Base-by-base conservation (phyloP, 2,113 vertebrate genomes). In the Rousettus leschenaultii region DNA sequence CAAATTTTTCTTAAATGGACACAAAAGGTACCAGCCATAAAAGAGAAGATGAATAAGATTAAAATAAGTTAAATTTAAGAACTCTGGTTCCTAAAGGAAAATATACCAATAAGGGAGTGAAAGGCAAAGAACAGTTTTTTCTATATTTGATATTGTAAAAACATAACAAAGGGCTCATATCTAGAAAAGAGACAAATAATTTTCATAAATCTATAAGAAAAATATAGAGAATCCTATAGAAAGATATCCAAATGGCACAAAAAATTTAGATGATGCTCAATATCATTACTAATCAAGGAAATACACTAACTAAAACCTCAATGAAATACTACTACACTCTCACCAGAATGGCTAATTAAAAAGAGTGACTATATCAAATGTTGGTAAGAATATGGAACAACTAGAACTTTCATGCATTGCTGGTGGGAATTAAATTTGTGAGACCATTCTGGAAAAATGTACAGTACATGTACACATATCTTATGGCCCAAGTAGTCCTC, bases 171-270 rank as follows among this genome's bases (percentile, higher is more conserved):
- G 19, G 6, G 7, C 63, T 75, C 85, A 7, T 86, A 70, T 43
- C 3, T 21, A 73, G n/a, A 66, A 71, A 57, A 28, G 7, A 8
- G 38, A 86, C 83, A 94, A 88, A 79, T 63, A 79, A 63, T 85
- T 68, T 96, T 38, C 33, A 75, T 6, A 82, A 89, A 43, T 85
- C 26, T 79, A 9, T 70, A 80, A 95, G 45, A 93, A 89, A 93
- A 96, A 92, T 74, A 74, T 13, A 70, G 78, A 85, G 10, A 82
- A 75, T 45, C 14, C 40, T 71, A 78, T 33, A 45, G 71, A 83
- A 63, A 87, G 11, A 38, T 86, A 73, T 48, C 78, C 33, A 94
- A 78, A 73, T 80, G 21, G 21, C 14, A 57, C 73, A 59, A 66
- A 73, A 21, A 28, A 77, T 12, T 61, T 79, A 77, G 61, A 85